phyloP scores from a whole-genome alignment of 2,113 vertebrate species.

The Oenanthe melanoleuca region DNA sequence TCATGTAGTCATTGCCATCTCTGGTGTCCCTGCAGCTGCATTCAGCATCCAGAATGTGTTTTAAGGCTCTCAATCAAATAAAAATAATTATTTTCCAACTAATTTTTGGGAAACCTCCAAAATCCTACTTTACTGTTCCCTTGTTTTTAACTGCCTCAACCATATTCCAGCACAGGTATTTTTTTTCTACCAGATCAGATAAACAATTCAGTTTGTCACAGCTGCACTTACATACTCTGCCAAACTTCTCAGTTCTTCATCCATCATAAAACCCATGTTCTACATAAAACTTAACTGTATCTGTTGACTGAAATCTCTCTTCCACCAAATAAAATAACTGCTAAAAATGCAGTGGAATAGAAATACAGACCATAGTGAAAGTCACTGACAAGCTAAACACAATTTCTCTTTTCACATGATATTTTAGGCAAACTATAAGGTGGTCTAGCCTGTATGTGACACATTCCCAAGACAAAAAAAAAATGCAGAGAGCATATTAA shows the following conservation, averaged over 20 bases:
- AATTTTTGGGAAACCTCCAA: neutral
- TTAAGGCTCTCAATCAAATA: neutral
- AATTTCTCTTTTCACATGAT: neutral
- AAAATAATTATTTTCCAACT: neutral
- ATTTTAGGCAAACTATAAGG: neutral
- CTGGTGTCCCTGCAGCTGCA: accelerated
- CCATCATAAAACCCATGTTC: neutral
- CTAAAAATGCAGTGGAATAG: neutral
- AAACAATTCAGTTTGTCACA: neutral
- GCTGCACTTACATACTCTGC: neutral
- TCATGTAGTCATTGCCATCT: neutral
- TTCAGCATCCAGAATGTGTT: neutral
- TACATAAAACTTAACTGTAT: neutral
- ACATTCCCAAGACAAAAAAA: neutral
- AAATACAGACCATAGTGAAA: neutral
- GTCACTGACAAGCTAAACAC: neutral
- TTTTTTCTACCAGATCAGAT: neutral
- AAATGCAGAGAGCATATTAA: neutral
- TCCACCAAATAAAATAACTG: neutral
- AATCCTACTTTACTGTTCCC: neutral
- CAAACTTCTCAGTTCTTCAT: neutral
- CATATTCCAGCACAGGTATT: neutral
- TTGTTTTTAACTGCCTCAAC: neutral
- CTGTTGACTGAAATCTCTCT: neutral
- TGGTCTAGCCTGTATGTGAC: neutral